These are phyloP conservation scores for Adelognathus sp. DNA, from an alignment of 2,888 invertebrate species.

Conservation along the genomic window DNA sequence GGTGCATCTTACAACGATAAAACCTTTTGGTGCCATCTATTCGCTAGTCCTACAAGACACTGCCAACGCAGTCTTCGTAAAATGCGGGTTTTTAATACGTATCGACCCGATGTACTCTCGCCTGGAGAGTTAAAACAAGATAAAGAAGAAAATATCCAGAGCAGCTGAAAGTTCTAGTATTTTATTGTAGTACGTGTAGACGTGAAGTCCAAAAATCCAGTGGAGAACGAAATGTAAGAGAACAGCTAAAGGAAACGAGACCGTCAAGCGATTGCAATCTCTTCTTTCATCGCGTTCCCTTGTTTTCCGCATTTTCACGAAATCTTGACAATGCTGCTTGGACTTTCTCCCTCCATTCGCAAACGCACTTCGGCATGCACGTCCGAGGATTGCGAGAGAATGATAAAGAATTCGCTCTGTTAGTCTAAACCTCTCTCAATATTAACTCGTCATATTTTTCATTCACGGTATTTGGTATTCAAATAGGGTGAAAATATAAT, in stretches of 20 bases:
- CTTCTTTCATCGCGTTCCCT: not conserved
- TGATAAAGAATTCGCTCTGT: not conserved
- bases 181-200: not conserved
- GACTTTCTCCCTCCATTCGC: not conserved
- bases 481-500: constrained; percentile 1
- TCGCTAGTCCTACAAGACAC: too few relatives aligned
- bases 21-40: too few relatives aligned
- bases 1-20: too few relatives aligned
- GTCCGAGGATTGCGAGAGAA: not conserved
- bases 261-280: constrained; percentile 47
- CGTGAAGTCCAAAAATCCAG: constrained; percentile 7
- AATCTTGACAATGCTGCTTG: constrained; percentile 33
- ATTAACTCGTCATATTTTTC: constrained; percentile 4
- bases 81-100: too few relatives aligned
- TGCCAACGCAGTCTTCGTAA: too few relatives aligned
- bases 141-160: not conserved
- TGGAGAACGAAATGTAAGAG: not conserved
- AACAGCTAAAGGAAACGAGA: constrained; percentile 11
- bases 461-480: not conserved
- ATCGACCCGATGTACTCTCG: too few relatives aligned
- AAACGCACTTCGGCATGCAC: not conserved
- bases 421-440: not conserved
- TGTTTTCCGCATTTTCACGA: not conserved
- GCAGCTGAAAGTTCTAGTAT: not conserved
- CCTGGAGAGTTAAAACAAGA: constrained; percentile 6